Base-by-base conservation (phyloP, 1,140 invertebrate species). In the Cydia amplana region DNA sequence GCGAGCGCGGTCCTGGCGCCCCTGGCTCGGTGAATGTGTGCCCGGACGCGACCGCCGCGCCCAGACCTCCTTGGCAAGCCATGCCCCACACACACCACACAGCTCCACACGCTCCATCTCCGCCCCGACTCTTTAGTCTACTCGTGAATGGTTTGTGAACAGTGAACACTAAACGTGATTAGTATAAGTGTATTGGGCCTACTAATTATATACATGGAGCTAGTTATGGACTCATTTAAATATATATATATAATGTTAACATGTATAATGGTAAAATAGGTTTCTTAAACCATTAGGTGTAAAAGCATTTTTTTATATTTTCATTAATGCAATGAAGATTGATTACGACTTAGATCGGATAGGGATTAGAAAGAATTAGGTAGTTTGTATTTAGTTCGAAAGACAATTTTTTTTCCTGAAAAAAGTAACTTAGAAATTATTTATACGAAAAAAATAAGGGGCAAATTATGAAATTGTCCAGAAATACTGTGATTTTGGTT, bases 1-100 rank as follows among this genome's bases (percentile, higher is more conserved):
- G 90, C 91, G 72, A 87, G 83, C 72, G 87, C 90, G 9, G 88
- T 92, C 16, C 74, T 93, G 72, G 90, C 87, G 49, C 89, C 89
- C 40, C 84, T 92, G 86, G 89, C 88, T 83, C 91, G 93, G 93
- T 92, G 93, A 93, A 93, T 89, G 87, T 91, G 90, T 84, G 90
- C 86, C 72, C 82, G 87, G 83, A 86, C 88, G 32, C 78, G 87
- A 73, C 84, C 85, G 12, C 82, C 87, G 80, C 89, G 87, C 72
- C 86, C 88, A 55, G 86, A 92, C 82, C 82, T 91, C 46, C 79
- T 89, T 55, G 91, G 84, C 28, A 92, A 92, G 80, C 90, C 91
- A 51, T 88, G 85, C 75, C 86, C 89, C 60, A 81, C 85, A 74
- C 86, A 89, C 79, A 85, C 83, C 72, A 87, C 88, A 72, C 91